Evolutionary conservation across 2,888 invertebrate species (phyloP).

Genomic region (Sepiola atlantica): DNA sequence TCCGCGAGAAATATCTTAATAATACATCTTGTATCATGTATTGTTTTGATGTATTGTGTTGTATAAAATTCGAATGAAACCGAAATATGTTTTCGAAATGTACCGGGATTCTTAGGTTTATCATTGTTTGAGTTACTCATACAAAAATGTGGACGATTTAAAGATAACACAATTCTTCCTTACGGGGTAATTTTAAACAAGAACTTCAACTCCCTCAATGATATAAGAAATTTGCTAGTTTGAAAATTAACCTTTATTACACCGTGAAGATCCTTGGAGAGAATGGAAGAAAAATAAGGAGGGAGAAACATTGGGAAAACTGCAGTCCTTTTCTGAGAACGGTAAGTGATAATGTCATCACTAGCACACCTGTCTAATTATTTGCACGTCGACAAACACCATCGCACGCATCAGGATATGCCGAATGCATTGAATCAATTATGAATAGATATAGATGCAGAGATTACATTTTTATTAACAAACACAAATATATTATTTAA

Average conservation of each 20-base stretch:
- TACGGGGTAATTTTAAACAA: too few relatives aligned
- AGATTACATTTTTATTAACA: neutral
- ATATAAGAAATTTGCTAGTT: neutral
- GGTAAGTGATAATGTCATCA: neutral
- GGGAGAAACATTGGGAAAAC: neutral
- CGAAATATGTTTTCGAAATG: too few relatives aligned
- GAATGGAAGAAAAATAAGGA: neutral
- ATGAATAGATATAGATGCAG: too few relatives aligned
- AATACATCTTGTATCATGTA: too few relatives aligned
- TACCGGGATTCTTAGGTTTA: too few relatives aligned
- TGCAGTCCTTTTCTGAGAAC: neutral
- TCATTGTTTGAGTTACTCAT: too few relatives aligned
- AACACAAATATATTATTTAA: neutral
- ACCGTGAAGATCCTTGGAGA: neutral
- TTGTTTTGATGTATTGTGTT: too few relatives aligned
- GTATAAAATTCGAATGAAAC: too few relatives aligned
- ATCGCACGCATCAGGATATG: neutral
- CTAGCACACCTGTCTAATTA: neutral
- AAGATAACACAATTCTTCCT: too few relatives aligned
- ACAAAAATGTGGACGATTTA: too few relatives aligned
- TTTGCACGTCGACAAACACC: neutral
- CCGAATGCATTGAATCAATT: neutral
- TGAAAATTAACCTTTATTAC: neutral
- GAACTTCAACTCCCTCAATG: too few relatives aligned
- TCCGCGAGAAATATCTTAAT: too few relatives aligned